Percentiles rank a stretch among this genome's conserved stretches.
Conservation (phyloP, 2,113 vertebrate genomes). For the Ploceus nigricollis region DNA sequence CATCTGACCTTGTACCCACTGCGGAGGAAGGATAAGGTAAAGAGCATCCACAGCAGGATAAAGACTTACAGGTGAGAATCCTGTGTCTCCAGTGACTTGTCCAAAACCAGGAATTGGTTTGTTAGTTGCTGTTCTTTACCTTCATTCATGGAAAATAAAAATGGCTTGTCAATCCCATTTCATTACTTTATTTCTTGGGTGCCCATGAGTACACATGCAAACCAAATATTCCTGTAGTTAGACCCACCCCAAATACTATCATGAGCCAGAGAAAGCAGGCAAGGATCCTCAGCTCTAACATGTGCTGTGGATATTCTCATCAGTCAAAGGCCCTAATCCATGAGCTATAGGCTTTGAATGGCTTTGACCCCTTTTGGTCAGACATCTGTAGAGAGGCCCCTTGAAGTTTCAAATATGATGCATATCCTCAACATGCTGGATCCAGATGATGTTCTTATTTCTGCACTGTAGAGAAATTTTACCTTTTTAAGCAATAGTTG, state of each 20-base stretch:
- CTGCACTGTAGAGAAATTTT: conserved; percentile 49
- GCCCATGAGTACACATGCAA: not conserved
- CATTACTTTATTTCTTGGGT: not conserved
- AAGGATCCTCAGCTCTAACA: not conserved
- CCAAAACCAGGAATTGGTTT: not conserved
- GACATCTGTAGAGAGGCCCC: conserved; percentile 65
- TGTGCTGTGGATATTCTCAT: conserved; percentile 16
- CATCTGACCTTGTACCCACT: not conserved
- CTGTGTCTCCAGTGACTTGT: not conserved
- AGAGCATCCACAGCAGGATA: not conserved
- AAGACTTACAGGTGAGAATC: not conserved
- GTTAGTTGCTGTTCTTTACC: not conserved
- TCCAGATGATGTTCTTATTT: conserved; percentile 74
- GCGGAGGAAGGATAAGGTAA: not conserved
- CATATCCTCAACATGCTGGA: conserved; percentile 63
- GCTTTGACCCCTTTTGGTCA: conserved; percentile 65
- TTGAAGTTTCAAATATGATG: conserved; percentile 68
- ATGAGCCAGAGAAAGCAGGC: not conserved
- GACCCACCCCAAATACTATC: not conserved
- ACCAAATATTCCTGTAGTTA: not conserved
- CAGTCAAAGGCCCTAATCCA: conserved; percentile 29
- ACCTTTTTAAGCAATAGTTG: conserved; percentile 56
- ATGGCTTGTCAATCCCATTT: not conserved
- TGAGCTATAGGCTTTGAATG: not conserved
- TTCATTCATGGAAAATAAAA: not conserved